A percentile compares a stretch with the other conserved stretches of the same genome.
phyloP scores from a whole-genome alignment of 1,140 invertebrate genomes.

The Steinernema khuongi region DNA sequence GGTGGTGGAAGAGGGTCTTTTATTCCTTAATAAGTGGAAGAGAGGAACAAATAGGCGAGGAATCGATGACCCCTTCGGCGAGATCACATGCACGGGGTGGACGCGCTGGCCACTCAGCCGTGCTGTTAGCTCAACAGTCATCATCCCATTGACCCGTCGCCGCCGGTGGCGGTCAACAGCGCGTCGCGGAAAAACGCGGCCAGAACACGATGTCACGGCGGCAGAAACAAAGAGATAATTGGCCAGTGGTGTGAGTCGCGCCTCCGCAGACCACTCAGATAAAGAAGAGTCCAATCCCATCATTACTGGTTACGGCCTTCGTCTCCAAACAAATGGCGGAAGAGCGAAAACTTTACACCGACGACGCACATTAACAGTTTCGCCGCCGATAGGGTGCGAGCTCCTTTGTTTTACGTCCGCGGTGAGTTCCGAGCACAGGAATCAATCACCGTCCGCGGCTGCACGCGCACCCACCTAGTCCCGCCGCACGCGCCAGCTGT shows the following conservation, averaged over 20 bases:
- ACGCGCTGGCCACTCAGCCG: background rate
- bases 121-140: background rate
- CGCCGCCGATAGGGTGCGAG: background rate
- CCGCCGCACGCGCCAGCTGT: background rate
- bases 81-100: background rate
- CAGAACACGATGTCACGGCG: background rate
- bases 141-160: too few species aligned
- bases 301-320: constrained; percentile 9
- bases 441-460: background rate
- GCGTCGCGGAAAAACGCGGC: background rate
- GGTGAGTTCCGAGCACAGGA: background rate
- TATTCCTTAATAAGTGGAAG: background rate
- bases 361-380: background rate
- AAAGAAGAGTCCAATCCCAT: background rate
- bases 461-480: background rate
- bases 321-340: background rate
- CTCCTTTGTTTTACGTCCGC: constrained; percentile 12
- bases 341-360: constrained; percentile 5
- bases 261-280: background rate
- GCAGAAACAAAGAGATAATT: background rate
- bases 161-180: background rate
- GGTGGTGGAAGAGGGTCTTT: too few species aligned
- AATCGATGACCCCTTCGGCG: background rate
- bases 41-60: background rate
- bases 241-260: background rate